Evolutionary conservation across 2,888 invertebrate species (phyloP).

Genomic region (Drosophila suboccidentalis): DNA sequence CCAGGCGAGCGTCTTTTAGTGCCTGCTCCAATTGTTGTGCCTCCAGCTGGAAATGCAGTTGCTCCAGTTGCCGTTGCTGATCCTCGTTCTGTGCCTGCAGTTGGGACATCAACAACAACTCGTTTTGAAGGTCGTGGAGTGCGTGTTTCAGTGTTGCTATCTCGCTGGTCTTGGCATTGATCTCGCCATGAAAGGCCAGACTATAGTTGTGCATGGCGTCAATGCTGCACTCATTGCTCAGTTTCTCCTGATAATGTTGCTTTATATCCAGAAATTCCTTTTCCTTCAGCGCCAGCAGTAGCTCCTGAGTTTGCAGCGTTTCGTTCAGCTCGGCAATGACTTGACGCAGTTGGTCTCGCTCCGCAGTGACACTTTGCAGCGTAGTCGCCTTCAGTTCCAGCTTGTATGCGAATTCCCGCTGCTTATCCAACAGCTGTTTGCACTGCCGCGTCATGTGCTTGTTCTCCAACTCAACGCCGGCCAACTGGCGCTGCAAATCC

Average conservation of each 20-base stretch:
- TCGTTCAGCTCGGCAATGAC: conserved; percentile 68
- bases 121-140: conserved; percentile 67
- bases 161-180: conserved; percentile 75
- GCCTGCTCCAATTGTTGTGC: conserved; percentile 67
- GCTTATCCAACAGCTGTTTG: conserved; percentile 72
- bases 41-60: conserved; percentile 66
- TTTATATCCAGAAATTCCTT: conserved; percentile 71
- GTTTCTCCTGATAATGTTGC: conserved; percentile 67
- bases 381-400: conserved; percentile 57
- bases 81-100: conserved; percentile 70
- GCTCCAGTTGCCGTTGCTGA: conserved; percentile 73
- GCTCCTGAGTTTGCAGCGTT: conserved; percentile 66
- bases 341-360: conserved; percentile 70
- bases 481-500: conserved; percentile 75
- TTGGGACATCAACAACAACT: conserved; percentile 65
- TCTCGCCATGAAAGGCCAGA: conserved; percentile 72
- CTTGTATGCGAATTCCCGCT: conserved; percentile 63
- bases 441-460: conserved; percentile 81
- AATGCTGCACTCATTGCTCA: conserved; percentile 65
- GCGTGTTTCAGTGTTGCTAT: conserved; percentile 72
- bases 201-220: conserved; percentile 80
- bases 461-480: conserved; percentile 82
- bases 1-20: conserved; percentile 66
- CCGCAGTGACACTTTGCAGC: conserved; percentile 53
- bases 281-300: conserved; percentile 68